These are phyloP conservation scores for Chinchilla lanigera DNA, from an alignment of 2,113 vertebrate genomes.

Conservation along the genomic window DNA sequence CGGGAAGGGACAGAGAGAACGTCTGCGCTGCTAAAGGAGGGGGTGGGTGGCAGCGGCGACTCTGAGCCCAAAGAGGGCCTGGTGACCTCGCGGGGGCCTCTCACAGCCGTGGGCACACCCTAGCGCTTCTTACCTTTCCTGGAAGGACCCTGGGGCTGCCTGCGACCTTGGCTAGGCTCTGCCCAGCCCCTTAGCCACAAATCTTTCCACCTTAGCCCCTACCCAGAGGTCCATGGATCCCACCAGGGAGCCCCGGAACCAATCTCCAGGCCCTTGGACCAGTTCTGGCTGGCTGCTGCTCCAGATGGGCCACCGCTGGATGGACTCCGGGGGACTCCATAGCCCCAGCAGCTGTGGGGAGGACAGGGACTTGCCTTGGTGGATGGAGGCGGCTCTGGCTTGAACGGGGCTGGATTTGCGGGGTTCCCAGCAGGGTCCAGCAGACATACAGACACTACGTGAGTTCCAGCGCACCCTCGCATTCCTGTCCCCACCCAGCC, in stretches of 20 bases:
- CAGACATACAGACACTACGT: not conserved
- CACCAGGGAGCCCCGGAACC: not conserved
- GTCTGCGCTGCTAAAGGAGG: not conserved
- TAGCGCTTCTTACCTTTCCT: not conserved
- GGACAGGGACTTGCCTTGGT: not conserved
- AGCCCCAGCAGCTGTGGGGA: not conserved
- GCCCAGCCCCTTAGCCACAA: not conserved
- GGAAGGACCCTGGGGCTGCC: not conserved
- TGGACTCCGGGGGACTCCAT: not conserved
- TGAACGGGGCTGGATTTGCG: not conserved
- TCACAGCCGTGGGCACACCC: not conserved
- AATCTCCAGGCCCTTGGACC: not conserved
- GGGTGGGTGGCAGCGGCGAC: too few species aligned
- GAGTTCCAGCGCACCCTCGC: too few species aligned
- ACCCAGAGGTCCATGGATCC: not conserved
- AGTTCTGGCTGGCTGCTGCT: not conserved
- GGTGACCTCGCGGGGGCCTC: not conserved
- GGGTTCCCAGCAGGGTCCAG: not conserved
- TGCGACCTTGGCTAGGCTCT: not conserved
- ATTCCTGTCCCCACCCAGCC: not conserved
- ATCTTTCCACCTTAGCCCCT: not conserved
- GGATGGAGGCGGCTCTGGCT: not conserved
- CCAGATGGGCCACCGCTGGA: too few species aligned
- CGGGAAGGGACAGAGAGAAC: not conserved
- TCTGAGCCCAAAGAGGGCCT: not conserved